Evolutionary conservation across 2,113 vertebrate genomes (phyloP), one percentile per base, ranked within the genome.

Genomic region (Mirounga angustirostris): DNA sequence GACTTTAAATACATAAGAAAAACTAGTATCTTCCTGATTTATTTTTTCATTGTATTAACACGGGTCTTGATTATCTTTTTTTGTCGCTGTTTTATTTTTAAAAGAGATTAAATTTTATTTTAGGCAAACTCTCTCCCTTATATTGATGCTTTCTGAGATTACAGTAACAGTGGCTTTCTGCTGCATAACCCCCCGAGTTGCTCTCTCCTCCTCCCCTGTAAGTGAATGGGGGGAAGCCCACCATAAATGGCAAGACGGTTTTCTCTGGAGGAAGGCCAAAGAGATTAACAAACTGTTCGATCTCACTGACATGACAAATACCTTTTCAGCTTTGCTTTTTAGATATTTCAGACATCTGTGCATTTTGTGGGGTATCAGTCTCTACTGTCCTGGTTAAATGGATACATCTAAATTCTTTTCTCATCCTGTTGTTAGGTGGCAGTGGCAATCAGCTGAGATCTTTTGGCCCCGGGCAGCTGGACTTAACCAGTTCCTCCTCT

Each of bases 401-500:
- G 91, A 61, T 82, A 24, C 30, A 87, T 94, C 94, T 98, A 54
- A 98, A 91, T 89, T 92, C 71, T 98, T 93, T 97, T 98, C 90
- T 98, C 96, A 46, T 96, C 30, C n/a, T 94, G 7, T 91, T 90
- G 97, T 94, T 89, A 97, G 93, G 96, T 94, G 89, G 92, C 94
- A 97, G 74, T 95, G 92, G 95, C 26, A 4, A 5, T 95, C 95
- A 98, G 73, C 95, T 94, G 97, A 98, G 95, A 95, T 96, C 96
- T 97, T 97, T 91, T 58, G 96, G 95, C 91, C 98, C 93, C 56
- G 86, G 89, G 94, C 89, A 98, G 73, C 81, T 92, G 93, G 94
- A 98, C 94, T 96, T 97, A 97, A 95, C 93, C 85, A 89, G 95
- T 97, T 98, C 94, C 90, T 98, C 58, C 93, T 98, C 79, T 97